Evolutionary conservation across 2,797 vertebrate species (phyloP), one percentile per base, ranked within the genome.

Genomic region (Mormyrus hasselquistii): DNA sequence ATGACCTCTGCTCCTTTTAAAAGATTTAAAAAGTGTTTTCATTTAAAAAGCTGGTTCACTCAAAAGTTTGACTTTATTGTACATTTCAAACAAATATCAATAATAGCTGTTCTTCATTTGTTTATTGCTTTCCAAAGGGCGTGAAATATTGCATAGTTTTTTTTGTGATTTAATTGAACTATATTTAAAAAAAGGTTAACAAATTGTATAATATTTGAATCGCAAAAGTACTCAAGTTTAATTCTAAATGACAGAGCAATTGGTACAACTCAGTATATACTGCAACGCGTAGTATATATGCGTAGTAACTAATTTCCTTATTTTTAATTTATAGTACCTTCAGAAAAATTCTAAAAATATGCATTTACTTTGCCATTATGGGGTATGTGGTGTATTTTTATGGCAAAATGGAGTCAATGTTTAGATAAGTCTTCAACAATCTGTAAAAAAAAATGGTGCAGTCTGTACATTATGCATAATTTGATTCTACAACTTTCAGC

Each of bases 71-170:
- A 12, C 34, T 76, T 65, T 65, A 34, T 65, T 76, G 69, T 76
- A 76, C 41, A 85, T 92, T 91, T 91, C 59, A 38, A 88, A 10
- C 4, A 59, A 49, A 14, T 57, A 90, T 84, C 91, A 79, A 87
- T 82, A 79, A 65, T 91, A 88, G 89, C 79, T 92, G 88, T 73
- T 73, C 91, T 91, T 94, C 93, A 94, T 94, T 94, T 91, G 65
- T 90, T 89, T 62, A 86, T 89, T 12, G 41, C 87, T 86, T 89
- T 69, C 59, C 79, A 50, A 49, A 3, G 44, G 38, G 41, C 7
- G 41, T 83, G 79, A 83, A 44, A 82, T 82, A 47, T 47, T 82
- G 14, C 19, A 41, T 82, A n/a, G 6, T 82, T 25, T 87, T 59
- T 57, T 88, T 53, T 29, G 22, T 2, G 2, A 22, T 79, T 25